A percentile compares a stretch with the other conserved stretches of the same genome.
Evolutionary conservation across 1,140 invertebrate species (phyloP).

Genomic region (Bombus terrestris): DNA sequence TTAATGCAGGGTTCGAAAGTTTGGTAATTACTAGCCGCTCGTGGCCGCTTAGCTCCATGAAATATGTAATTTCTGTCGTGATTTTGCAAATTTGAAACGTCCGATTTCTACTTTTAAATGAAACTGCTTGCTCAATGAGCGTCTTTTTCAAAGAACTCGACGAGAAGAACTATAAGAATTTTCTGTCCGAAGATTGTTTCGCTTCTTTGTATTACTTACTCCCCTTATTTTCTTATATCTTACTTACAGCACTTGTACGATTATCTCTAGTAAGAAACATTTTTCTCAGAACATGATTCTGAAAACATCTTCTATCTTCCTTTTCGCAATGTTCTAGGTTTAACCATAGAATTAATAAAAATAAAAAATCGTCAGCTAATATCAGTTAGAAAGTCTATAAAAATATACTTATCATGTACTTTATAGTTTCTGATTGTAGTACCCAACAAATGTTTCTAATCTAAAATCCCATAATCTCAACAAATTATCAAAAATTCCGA

Average conservation of each 20-base stretch:
- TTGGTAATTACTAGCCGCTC: conserved; percentile 37
- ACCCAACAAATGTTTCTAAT: too few species aligned
- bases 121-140: neutral
- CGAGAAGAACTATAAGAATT: neutral
- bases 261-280: neutral
- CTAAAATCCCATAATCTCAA: too few species aligned
- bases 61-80: conserved; percentile 32
- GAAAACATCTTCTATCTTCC: too few species aligned
- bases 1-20: conserved; percentile 40
- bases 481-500: too few species aligned
- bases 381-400: neutral
- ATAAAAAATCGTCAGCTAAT: neutral
- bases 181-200: neutral
- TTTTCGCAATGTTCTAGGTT: too few species aligned
- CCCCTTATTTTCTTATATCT: neutral
- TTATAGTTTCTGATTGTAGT: neutral
- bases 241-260: neutral
- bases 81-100: conserved; percentile 15
- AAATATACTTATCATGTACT: neutral
- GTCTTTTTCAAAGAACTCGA: neutral
- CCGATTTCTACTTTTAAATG: conserved; percentile 15
- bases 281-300: neutral
- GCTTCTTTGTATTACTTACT: neutral
- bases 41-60: conserved; percentile 15
- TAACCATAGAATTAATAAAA: neutral